Base-by-base conservation (phyloP, 2,797 vertebrate species). In the Cichlasoma orientale region DNA sequence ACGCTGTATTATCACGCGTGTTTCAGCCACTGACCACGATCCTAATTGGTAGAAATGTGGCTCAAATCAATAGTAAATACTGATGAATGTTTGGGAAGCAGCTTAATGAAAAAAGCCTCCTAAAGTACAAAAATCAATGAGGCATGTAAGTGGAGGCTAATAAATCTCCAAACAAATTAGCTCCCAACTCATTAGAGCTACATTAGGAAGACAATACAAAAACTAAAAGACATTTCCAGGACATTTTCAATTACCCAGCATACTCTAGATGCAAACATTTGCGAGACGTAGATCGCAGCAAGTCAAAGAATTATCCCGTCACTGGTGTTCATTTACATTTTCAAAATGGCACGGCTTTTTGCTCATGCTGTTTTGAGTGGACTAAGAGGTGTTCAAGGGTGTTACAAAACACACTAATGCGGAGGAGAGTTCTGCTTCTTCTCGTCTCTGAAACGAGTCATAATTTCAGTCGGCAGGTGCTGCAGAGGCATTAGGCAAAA, bases 21-120 rank as follows among this genome's bases (percentile, higher is more conserved):
- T 18, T 72, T 57, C 23, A 44, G 59, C 23, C 25, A 44, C 6
- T 50, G 29, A 19, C 6, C 19, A 53, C 52, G 5, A n/a, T 21
- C 7, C 19, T 79, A 73, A 79, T 69, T 53, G 25, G 52, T 21
- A 21, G 47, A 59, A 87, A 78, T 36, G 75, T 38, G 57, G 25
- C 74, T 57, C 23, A 73, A 83, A 78, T 71, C 10, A 76, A 82
- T 61, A 47, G 3, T 2, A 72, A 74, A 72, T 4, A 19, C 50
- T 79, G 55, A 73, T 61, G 52, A 72, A 58, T 25, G 56, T 58
- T 66, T 72, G 56, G 9, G 47, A 21, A 68, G 57, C 38, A 27
- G 75, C 69, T 80, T 76, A 61, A 84, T 74, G 61, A 70, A 69
- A 58, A 82, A 79, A 56, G 50, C 44, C 56, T 74, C 19, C 21